These are phyloP conservation scores for Aromia moschata DNA, from an alignment of 2,888 invertebrate genomes.

Conservation along the genomic window DNA sequence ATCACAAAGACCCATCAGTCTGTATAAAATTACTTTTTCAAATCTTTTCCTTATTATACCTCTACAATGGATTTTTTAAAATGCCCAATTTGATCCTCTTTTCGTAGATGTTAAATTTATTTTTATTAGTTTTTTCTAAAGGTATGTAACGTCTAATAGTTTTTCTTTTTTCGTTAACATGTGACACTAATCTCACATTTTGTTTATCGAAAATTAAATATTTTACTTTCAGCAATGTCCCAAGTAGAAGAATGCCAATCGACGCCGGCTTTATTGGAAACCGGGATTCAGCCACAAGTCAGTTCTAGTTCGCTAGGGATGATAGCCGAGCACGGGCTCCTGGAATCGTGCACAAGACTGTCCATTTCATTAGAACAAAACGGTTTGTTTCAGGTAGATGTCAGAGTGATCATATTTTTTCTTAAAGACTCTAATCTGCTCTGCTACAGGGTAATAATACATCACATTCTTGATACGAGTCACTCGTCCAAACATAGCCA, in stretches of 20 bases:
- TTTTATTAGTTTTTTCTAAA: slow-evolving; percentile 5
- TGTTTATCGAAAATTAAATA: slow-evolving; percentile 25
- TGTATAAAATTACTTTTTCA: no score
- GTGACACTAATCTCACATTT: slow-evolving; percentile 16
- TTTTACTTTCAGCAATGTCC: slow-evolving; percentile 70
- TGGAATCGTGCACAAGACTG: slow-evolving; percentile 86
- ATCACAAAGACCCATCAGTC: no score
- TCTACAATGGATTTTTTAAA: no score
- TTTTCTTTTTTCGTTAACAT: slow-evolving; percentile 14
- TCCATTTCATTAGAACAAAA: slow-evolving; percentile 89
- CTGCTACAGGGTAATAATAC: slow-evolving; percentile 62
- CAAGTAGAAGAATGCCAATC: slow-evolving; percentile 92
- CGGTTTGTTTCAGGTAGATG: slow-evolving; percentile 73
- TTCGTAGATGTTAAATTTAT: no score
- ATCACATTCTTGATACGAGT: slow-evolving; percentile 77
- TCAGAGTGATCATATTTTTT: not conserved
- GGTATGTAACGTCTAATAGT: slow-evolving; percentile 25
- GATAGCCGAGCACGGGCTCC: slow-evolving; percentile 85
- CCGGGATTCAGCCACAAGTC: slow-evolving; percentile 67
- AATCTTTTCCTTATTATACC: no score
- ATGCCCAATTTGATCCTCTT: no score
- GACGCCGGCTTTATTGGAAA: slow-evolving; percentile 83
- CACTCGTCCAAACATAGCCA: slow-evolving; percentile 72
- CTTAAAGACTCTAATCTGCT: not conserved
- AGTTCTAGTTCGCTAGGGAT: slow-evolving; percentile 77